Evolutionary conservation across 2,888 invertebrate species (phyloP).

Genomic region (Hymenopus coronatus): DNA sequence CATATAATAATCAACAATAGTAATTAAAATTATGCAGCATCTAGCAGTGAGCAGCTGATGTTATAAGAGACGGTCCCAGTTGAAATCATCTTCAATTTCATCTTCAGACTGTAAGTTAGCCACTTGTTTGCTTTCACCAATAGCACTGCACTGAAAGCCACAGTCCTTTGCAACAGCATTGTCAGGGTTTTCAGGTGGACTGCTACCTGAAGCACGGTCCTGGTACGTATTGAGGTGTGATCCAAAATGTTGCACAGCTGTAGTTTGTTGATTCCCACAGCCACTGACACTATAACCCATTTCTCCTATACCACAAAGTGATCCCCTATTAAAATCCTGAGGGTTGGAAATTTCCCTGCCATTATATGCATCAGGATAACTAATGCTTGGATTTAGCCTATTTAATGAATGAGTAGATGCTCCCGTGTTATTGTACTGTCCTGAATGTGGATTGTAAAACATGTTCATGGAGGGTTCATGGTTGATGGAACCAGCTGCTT

Average conservation of each 20-base stretch:
- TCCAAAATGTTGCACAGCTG: not conserved
- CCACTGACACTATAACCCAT: not conserved
- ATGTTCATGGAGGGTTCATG: not conserved
- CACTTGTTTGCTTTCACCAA: not conserved
- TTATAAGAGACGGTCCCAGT: constrained; percentile 33
- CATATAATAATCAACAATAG: constrained; percentile 16
- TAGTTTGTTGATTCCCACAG: not conserved
- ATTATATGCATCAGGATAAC: constrained; percentile 13
- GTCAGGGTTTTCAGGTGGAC: not conserved
- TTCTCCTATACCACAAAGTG: not conserved
- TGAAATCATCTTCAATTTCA: constrained; percentile 24
- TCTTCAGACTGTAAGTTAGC: constrained; percentile 7
- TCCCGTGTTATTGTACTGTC: not conserved
- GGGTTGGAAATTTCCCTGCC: not conserved
- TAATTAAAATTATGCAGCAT: not conserved
- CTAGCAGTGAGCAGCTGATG: constrained; percentile 6
- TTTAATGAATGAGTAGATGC: not conserved
- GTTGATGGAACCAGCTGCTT: not conserved
- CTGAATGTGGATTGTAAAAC: constrained; percentile 1
- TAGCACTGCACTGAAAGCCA: not conserved
- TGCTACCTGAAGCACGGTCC: not conserved
- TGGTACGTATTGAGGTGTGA: not conserved
- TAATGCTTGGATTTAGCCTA: not conserved
- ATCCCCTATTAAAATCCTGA: constrained; percentile 10
- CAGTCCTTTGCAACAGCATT: not conserved